Conservation (phyloP, 1,140 invertebrate species). For the Drosophila orosa region DNA sequence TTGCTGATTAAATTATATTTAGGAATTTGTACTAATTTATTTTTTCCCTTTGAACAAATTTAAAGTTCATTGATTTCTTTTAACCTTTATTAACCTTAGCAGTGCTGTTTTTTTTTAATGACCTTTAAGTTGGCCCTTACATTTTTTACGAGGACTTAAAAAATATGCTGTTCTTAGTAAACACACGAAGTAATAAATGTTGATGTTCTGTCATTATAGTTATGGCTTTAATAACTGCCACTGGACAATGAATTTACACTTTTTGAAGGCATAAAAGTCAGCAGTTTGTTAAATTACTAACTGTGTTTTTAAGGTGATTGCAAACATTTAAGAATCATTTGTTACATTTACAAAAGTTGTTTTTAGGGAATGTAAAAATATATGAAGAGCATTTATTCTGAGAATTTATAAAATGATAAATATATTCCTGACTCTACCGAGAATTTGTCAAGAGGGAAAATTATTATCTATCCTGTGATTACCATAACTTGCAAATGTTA, state of each 20-base stretch:
- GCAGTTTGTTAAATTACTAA: neutral
- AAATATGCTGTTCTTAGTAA: neutral
- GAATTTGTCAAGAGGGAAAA: slow-evolving; percentile 5
- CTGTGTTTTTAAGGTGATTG: neutral
- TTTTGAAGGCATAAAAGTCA: neutral
- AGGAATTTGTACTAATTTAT: neutral
- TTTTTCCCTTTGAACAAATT: neutral
- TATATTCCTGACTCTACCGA: neutral
- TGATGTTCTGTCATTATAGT: neutral
- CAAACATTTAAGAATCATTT: neutral
- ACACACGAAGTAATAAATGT: neutral
- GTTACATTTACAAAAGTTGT: no score
- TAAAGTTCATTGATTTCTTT: neutral
- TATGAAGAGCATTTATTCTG: neutral
- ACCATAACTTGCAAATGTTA: slow-evolving; percentile 13
- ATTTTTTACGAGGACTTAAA: neutral
- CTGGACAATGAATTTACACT: neutral
- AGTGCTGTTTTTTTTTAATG: neutral
- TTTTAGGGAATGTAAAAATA: neutral
- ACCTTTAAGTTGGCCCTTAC: neutral
- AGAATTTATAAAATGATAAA: neutral
- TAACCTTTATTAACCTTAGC: neutral
- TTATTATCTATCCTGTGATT: slow-evolving; percentile 12
- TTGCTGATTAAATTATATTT: neutral
- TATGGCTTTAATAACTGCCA: neutral